Conservation (phyloP, 2,113 vertebrate species). For the Notarius quadriscutis region DNA sequence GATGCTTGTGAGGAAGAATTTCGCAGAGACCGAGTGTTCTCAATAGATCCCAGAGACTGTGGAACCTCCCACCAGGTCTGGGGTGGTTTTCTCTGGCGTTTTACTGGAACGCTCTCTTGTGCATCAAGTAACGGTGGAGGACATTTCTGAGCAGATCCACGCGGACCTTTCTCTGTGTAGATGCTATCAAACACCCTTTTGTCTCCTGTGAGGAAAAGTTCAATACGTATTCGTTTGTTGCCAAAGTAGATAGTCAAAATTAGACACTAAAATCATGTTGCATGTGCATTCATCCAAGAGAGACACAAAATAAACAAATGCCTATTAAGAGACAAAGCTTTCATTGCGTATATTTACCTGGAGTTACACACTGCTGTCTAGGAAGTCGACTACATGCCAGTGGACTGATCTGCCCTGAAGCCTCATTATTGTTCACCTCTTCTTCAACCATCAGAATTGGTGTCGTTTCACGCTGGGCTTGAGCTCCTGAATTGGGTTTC, state of each 20-base stretch:
- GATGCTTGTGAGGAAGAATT: slow-evolving; percentile 12
- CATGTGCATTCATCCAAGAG: no score
- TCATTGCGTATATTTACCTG: slow-evolving; percentile 51
- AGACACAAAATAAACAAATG: no score
- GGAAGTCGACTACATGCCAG: slow-evolving; percentile 12
- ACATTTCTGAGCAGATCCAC: slow-evolving; percentile 36
- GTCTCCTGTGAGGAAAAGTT: slow-evolving; percentile 51
- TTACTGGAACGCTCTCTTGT: slow-evolving; percentile 18
- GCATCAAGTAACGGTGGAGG: background rate
- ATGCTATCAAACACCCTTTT: slow-evolving; percentile 52
- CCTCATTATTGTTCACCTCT: slow-evolving; percentile 30
- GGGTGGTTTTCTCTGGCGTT: slow-evolving; percentile 54
- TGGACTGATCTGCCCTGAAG: slow-evolving; percentile 43
- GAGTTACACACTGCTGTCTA: slow-evolving; percentile 33
- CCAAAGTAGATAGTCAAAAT: background rate
- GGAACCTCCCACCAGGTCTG: slow-evolving; percentile 58
- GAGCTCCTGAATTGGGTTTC: background rate
- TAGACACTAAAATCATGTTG: background rate
- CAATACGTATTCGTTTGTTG: background rate
- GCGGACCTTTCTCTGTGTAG: slow-evolving; percentile 33
- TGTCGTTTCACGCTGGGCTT: background rate
- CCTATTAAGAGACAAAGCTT: background rate
- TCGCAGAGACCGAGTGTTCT: background rate
- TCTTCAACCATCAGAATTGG: slow-evolving; percentile 6
- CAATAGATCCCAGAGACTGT: background rate